A percentile compares a stretch with the other conserved stretches of the same genome.
Conservation (phyloP, 2,888 invertebrate species). For the Dexiosoma caninum region DNA sequence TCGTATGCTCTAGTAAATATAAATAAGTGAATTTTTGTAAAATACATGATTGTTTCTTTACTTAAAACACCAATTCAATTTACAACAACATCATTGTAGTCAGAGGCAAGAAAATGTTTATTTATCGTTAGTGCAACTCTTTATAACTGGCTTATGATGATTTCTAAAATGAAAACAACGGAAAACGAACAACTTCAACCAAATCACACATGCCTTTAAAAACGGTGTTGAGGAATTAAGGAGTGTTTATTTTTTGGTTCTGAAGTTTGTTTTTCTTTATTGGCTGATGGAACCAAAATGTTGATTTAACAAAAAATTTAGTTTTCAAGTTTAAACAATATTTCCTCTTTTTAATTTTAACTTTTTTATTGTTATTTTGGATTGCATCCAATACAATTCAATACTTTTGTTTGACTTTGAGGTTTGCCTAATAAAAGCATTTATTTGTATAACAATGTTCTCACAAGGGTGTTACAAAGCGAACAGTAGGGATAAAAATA, state of each 20-base stretch:
- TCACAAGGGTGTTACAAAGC: not conserved
- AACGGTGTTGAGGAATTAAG: slow-evolving; percentile 17
- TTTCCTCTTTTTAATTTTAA: not conserved
- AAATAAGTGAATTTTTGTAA: not conserved
- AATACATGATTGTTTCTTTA: slow-evolving; percentile 19
- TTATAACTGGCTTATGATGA: slow-evolving; percentile 32
- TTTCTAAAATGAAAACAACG: too few relatives aligned
- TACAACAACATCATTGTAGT: slow-evolving; percentile 17
- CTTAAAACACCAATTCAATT: slow-evolving; percentile 24
- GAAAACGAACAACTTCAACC: slow-evolving; percentile 7
- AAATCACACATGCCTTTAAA: slow-evolving; percentile 3
- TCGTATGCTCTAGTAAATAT: not conserved
- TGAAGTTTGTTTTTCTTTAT: slow-evolving; percentile 14
- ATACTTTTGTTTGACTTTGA: slow-evolving; percentile 15
- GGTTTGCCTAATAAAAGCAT: slow-evolving; percentile 28
- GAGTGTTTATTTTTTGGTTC: slow-evolving; percentile 37
- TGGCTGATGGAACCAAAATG: slow-evolving; percentile 28
- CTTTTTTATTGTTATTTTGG: not conserved
- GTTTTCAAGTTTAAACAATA: slow-evolving; percentile 42
- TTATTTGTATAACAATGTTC: slow-evolving; percentile 16
- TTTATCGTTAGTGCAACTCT: slow-evolving; percentile 45
- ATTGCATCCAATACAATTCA: not conserved
- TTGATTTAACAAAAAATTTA: slow-evolving; percentile 41
- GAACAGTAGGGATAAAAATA: not conserved
- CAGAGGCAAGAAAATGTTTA: slow-evolving; percentile 23